phyloP scores from a whole-genome alignment of 2,113 vertebrate species.

The Gymnarchus niloticus region DNA sequence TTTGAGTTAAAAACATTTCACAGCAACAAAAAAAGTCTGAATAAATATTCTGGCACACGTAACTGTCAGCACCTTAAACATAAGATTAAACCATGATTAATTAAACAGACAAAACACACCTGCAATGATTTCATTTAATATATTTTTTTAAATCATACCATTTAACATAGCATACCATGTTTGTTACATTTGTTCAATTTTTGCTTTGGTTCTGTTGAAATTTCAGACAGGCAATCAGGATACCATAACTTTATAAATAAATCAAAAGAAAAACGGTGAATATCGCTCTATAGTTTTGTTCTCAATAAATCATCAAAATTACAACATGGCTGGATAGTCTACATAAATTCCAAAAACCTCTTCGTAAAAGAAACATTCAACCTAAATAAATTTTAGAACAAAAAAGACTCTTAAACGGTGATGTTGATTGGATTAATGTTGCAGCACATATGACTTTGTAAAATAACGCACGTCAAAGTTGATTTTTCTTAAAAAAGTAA shows the following conservation, averaged over 20 bases:
- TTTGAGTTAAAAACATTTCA: background rate
- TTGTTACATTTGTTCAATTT: background rate
- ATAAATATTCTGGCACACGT: background rate
- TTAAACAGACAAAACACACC: conserved; percentile 7
- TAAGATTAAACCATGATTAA: background rate
- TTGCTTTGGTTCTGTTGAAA: background rate
- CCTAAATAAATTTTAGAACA: conserved; percentile 5
- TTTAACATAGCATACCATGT: conserved; percentile 6
- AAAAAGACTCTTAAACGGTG: conserved; percentile 9
- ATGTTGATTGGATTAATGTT: background rate
- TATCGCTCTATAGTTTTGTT: background rate
- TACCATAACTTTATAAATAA: conserved; percentile 36
- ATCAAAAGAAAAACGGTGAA: background rate
- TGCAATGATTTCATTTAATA: conserved; percentile 11
- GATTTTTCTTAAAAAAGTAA: conserved; percentile 11
- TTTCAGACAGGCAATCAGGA: background rate
- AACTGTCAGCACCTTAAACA: background rate
- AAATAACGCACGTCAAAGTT: background rate
- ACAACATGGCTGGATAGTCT: background rate
- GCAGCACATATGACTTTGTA: background rate
- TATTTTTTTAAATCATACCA: background rate
- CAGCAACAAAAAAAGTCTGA: background rate
- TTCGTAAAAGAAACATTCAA: background rate
- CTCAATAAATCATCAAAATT: background rate
- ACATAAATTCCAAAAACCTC: background rate